Conservation (phyloP, 1,140 invertebrate genomes). For the Apis florea region DNA sequence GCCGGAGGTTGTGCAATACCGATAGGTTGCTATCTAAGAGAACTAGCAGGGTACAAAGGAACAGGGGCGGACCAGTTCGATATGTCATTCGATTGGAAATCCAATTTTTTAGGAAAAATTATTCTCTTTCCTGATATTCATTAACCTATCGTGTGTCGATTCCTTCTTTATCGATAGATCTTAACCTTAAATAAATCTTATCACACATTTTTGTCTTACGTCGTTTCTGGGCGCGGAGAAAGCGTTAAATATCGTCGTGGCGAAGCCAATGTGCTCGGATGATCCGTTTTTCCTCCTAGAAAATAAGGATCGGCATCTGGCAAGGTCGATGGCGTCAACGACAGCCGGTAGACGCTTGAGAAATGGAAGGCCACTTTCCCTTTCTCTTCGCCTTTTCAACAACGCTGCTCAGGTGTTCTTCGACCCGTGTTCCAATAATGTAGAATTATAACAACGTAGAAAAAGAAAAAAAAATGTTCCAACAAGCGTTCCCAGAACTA, state of each 20-base stretch:
- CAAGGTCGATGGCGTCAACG: conserved; percentile 46
- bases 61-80: conserved; percentile 1
- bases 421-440: not conserved
- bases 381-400: conserved; percentile 48
- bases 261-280: not conserved
- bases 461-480: not conserved
- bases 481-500: not conserved
- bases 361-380: conserved; percentile 53
- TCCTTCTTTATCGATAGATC: too few species aligned
- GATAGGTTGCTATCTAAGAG: conserved; percentile 43
- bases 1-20: conserved; percentile 65
- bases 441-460: not conserved
- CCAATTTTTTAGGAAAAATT: conserved; percentile 67
- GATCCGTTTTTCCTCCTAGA: conserved; percentile 18
- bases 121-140: not conserved
- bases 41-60: conserved; percentile 6
- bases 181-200: too few species aligned
- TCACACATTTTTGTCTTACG: too few species aligned
- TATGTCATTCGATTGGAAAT: conserved; percentile 58
- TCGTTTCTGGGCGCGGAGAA: not conserved
- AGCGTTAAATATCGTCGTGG: not conserved
- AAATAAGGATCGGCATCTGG: conserved; percentile 40
- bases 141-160: too few species aligned
- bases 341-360: conserved; percentile 33
- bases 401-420: not conserved